A percentile compares a stretch with the other conserved stretches of the same genome.
Conservation (phyloP, 2,888 invertebrate species). For the Notodonta dromedarius region DNA sequence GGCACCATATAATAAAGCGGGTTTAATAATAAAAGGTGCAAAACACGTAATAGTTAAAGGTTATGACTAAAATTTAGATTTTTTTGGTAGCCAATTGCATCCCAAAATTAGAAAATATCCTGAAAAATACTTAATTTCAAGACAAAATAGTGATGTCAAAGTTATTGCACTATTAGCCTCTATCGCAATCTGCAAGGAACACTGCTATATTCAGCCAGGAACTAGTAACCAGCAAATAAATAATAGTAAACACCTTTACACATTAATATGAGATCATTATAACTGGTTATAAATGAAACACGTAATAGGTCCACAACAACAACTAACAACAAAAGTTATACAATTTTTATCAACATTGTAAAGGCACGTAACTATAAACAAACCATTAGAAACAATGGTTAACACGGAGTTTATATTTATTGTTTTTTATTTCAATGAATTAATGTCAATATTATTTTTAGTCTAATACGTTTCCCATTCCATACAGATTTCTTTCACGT, state of each 20-base stretch:
- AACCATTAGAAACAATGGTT: constrained; percentile 49
- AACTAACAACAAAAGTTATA: constrained; percentile 46
- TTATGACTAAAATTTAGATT: too few relatives aligned
- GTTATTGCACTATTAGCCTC: too few relatives aligned
- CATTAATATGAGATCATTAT: not conserved
- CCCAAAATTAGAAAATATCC: too few relatives aligned
- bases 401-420: constrained; percentile 1
- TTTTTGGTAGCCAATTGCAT: too few relatives aligned
- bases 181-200: too few relatives aligned
- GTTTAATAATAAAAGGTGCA: too few relatives aligned
- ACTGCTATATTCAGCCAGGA: not conserved
- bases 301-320: constrained; percentile 32
- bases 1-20: too few relatives aligned
- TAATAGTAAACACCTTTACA: not conserved
- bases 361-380: constrained; percentile 62
- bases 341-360: constrained; percentile 42
- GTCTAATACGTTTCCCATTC: too few relatives aligned
- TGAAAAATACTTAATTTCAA: too few relatives aligned
- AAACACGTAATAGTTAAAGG: too few relatives aligned
- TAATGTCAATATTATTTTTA: constrained; percentile 4
- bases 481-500: not conserved
- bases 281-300: constrained; percentile 4
- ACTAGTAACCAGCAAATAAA: not conserved
- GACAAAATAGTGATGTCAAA: too few relatives aligned
- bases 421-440: not conserved